Evolutionary conservation across 2,797 vertebrate species (phyloP), one percentile per base, ranked within the genome.

Genomic region (Apogon talboti): DNA sequence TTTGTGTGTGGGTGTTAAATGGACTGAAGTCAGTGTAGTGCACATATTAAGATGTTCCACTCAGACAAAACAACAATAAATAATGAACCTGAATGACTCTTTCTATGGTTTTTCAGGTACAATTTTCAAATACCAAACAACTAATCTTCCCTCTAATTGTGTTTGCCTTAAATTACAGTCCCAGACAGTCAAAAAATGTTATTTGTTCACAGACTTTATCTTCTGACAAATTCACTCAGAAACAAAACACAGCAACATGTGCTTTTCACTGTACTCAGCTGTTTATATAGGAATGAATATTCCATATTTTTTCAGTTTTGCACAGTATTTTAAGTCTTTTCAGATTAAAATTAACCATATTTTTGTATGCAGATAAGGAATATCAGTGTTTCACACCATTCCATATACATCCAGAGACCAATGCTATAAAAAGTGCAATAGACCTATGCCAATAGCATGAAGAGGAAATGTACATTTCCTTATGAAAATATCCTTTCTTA

Each of bases 391-490:
- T 46, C 59, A 48, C 51, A 65, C 51, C 13, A 11, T 53, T 62
- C 70, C 52, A 14, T 69, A 41, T 60, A 66, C 72, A 66, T n/a
- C 74, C 28, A 70, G 40, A 74, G 45, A 71, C 74, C 53, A 67
- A 83, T 48, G 28, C 35, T 68, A 54, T 65, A 35, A 35, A 37
- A 35, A 37, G 33, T 52, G 33, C 6, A 16, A 15, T 16, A 28
- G 49, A 33, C 49, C 49, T 37, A 66, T 72, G 43, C 38, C 69
- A 52, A 74, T 37, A 68, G 68, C 30, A 37, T 74, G 59, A 74
- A 71, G 54, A 87, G 91, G 89, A 92, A 91, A 91, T 92, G 87
- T 91, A 88, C 78, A 84, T 88, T 88, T 89, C 83, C 83, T 76
- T 85, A 66, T 86, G 66, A 87, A 91, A 91, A 92, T 88, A 92